Base-by-base conservation (phyloP, 2,888 invertebrate genomes). In the Leptura quadrifasciata region DNA sequence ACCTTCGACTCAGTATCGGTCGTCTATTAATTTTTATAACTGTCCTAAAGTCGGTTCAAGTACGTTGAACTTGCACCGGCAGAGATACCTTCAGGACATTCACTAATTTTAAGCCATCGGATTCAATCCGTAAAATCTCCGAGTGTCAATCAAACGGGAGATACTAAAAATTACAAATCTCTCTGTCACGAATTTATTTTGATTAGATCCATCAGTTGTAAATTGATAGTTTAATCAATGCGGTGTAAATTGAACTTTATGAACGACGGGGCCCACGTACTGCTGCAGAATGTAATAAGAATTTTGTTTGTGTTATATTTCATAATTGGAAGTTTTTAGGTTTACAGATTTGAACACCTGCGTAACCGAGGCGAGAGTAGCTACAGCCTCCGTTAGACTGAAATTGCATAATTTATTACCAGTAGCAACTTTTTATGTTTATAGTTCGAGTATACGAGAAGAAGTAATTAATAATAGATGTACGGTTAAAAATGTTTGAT, bases 21-120 rank as follows among this genome's bases (percentile, higher is more conserved):
- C 63, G 69, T 70, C 70, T 75, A 63, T 75, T 75, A 75, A 75
- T 70, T 75, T 75, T 75, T 75, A 75, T 75, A 75, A 75, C 75
- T 75, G 75, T 75, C 75, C 70, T 63, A 70, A 75, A 75, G 75
- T 75, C 75, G 58, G 63, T 64, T 70, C 75, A 70, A 64, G 75
- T 70, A 61, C 74, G 60, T 74, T 68, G 75, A 70, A 69, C 70
- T 63, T 57, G 69, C 55, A 47, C 61, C 61, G 27, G 27, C 39
- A 17, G 18, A 63, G 27, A 8, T 64, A 72, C 58, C 47, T 65
- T 39, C 67, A 20, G 61, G 52, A 64, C 72, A 55, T 27, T 61
- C 52, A 61, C 68, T 55, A 68, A 68, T 61, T 71, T 71, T 61
- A 27, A 71, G 61, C 18, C 55, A 18, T 52, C 68, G 52, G 15